A percentile compares a stretch with the other conserved stretches of the same genome.
Evolutionary conservation across 2,888 invertebrate species (phyloP).

Genomic region (Zaprionus lineosus): DNA sequence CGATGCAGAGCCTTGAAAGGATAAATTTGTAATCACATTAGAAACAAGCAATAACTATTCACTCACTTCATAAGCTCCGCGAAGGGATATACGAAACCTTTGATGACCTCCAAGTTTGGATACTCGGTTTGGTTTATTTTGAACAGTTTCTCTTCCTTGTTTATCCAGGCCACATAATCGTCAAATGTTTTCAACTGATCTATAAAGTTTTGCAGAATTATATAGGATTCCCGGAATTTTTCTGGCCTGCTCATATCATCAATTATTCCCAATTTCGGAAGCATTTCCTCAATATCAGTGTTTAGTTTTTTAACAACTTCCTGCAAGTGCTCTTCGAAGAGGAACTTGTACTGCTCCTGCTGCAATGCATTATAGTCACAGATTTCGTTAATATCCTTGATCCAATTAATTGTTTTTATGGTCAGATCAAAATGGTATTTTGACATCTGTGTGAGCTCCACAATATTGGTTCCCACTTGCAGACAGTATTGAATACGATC

Average conservation of each 20-base stretch:
- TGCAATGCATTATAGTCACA: conserved; percentile 90
- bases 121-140: conserved; percentile 91
- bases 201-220: conserved; percentile 89
- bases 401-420: conserved; percentile 92
- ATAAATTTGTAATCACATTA: not conserved
- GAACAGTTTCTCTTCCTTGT: conserved; percentile 92
- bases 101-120: conserved; percentile 90
- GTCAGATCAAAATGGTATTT: conserved; percentile 91
- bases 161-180: conserved; percentile 92
- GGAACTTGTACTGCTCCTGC: conserved; percentile 91
- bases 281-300: conserved; percentile 87
- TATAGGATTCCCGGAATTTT: conserved; percentile 90
- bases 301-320: conserved; percentile 88
- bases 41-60: not conserved
- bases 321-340: conserved; percentile 91
- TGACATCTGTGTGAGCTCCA: conserved; percentile 90
- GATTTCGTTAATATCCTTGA: conserved; percentile 90
- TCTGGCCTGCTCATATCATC: conserved; percentile 92
- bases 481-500: conserved; percentile 88
- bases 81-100: conserved; percentile 88
- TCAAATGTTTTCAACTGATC: conserved; percentile 90
- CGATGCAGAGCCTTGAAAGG: conserved; percentile 84
- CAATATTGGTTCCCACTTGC: conserved; percentile 86
- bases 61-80: conserved; percentile 87
- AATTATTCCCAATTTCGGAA: conserved; percentile 89